These are phyloP conservation scores for Cyprinodon variegatus DNA, from an alignment of 2,113 vertebrate genomes.

Conservation along the genomic window DNA sequence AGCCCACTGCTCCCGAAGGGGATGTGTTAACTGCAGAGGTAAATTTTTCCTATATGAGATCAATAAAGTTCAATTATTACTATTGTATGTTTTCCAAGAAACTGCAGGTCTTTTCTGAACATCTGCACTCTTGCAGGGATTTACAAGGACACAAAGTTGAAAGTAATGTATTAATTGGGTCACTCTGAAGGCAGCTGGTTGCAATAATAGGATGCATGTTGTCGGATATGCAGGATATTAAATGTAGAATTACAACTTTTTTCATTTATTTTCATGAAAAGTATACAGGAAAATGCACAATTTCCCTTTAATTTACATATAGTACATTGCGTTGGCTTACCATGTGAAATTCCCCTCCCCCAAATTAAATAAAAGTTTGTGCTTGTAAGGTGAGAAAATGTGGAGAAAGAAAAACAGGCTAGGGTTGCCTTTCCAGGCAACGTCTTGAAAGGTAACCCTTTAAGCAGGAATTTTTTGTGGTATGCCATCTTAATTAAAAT, in stretches of 20 bases:
- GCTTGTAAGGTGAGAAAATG: background rate
- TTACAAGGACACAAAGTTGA: no score
- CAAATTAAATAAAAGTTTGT: background rate
- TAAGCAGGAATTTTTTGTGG: constrained; percentile 39
- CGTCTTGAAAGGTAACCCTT: background rate
- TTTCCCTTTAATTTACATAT: background rate
- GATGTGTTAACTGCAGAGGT: no score
- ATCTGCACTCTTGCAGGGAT: no score
- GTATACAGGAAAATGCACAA: background rate
- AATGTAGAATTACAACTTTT: background rate
- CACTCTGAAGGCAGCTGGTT: background rate
- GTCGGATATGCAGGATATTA: background rate
- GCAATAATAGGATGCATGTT: background rate
- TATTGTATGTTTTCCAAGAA: background rate
- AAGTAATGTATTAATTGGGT: background rate
- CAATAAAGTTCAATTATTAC: no score
- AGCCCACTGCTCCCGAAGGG: no score
- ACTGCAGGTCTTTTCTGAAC: background rate
- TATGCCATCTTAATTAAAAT: constrained; percentile 67
- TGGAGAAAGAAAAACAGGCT: background rate
- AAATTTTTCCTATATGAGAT: no score
- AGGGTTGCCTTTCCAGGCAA: background rate
- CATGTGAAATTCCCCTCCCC: background rate
- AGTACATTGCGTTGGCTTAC: background rate
- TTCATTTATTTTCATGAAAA: background rate